Base-by-base conservation (phyloP, 1,140 invertebrate genomes). In the Spodoptera frugiperda region DNA sequence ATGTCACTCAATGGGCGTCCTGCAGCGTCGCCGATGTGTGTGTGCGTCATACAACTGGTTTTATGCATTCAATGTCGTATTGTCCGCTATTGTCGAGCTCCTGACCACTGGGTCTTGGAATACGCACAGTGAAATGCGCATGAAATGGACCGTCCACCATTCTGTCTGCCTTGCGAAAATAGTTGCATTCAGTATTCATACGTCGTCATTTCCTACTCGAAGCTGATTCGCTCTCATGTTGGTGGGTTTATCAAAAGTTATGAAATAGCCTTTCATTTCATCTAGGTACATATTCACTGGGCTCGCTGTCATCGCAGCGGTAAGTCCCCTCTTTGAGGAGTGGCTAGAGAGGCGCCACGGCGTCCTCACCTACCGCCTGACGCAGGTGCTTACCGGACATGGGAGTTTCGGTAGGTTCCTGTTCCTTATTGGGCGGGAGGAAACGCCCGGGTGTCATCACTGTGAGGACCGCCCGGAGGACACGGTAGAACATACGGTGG, bases 1-100 rank as follows among this genome's bases (percentile, higher is more conserved):
- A 88, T 80, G 83, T 86, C 84, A 78, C 82, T 88, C 81, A 89
- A 87, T 84, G 77, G 77, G 67, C 78, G 81, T 85, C 83, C 82
- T 83, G 68, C 48, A 61, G 48, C 25, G n/a, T 14, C 12, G 21
- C 14, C 55, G 68, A 74, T 72, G 68, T 80, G 70, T 83, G 78
- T 78, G 79, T 84, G 73, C 75, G 78, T 82, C 77, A 78, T 82
- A 77, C 67, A 76, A 86, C 86, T 82, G 81, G 86, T 89, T 89
- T 86, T 80, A 85, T 87, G 87, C 87, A 85, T 84, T 89, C 84
- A 86, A 79, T 68, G 65, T 76, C 68, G 79, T 79, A 83, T 86
- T 86, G 83, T 84, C 76, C 76, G 77, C 72, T 80, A 84, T 87
- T 89, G 85, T 89, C 77, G 55, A 70, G 70, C 77, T 87, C 83